Conservation (phyloP, 2,113 vertebrate species). For the Nibea coibor region DNA sequence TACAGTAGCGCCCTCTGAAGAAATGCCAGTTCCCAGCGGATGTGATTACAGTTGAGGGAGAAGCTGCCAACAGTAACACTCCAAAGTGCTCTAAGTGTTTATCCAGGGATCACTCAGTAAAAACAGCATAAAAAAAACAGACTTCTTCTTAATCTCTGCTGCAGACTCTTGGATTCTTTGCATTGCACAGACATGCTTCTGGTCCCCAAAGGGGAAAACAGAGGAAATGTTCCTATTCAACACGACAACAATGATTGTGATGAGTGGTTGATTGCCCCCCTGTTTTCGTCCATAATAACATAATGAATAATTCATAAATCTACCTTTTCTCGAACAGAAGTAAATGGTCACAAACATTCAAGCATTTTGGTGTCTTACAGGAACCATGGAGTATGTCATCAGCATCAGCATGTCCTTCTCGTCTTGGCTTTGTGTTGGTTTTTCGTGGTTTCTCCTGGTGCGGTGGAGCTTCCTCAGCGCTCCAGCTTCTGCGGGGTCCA, state of each 20-base stretch:
- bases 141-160: conserved; percentile 37
- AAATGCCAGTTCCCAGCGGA: conserved; percentile 25
- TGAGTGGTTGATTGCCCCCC: background rate
- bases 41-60: conserved; percentile 24
- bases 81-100: conserved; percentile 13
- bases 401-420: conserved; percentile 85
- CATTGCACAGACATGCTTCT: conserved; percentile 12
- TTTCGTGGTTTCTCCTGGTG: conserved; percentile 82
- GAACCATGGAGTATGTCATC: conserved; percentile 91
- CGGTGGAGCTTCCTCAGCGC: conserved; percentile 70
- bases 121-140: background rate
- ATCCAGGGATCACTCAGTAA: conserved; percentile 26
- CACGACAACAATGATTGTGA: background rate
- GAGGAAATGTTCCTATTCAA: conserved; percentile 8
- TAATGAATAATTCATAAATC: background rate
- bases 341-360: conserved; percentile 18
- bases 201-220: conserved; percentile 25
- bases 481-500: background rate
- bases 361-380: conserved; percentile 77
- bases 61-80: conserved; percentile 13
- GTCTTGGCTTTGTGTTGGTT: conserved; percentile 53
- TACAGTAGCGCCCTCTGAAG: conserved; percentile 24
- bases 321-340: background rate
- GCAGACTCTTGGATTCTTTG: conserved; percentile 53
- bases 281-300: background rate